phyloP scores from a whole-genome alignment of 2,888 invertebrate genomes.

The Tromatobia lineatoria region DNA sequence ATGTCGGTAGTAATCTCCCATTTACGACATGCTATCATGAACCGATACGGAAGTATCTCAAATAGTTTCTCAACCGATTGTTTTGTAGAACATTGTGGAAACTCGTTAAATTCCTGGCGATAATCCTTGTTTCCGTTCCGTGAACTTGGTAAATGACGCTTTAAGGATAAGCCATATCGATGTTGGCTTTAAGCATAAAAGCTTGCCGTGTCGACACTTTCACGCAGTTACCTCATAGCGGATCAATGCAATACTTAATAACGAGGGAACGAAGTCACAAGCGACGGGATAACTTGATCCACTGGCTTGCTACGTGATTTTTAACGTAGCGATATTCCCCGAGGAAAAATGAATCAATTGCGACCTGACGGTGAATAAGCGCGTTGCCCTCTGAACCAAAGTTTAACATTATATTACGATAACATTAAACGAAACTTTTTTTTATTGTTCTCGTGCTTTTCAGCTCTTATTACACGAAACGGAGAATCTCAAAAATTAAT shows the following conservation, averaged over 20 bases:
- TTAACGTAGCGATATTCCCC: slow-evolving; percentile 17
- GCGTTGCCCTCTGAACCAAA: not conserved
- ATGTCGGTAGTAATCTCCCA: too few species aligned
- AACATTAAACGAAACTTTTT: not conserved
- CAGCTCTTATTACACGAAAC: not conserved
- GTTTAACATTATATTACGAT: slow-evolving; percentile 16
- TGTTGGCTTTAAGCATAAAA: not conserved
- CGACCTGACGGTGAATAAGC: not conserved
- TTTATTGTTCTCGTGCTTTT: not conserved
- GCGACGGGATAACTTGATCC: slow-evolving; percentile 41
- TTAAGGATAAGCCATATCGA: slow-evolving; percentile 15
- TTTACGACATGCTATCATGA: not conserved
- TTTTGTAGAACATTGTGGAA: not conserved
- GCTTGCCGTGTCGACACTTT: not conserved
- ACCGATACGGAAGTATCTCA: not conserved
- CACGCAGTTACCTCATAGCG: slow-evolving; percentile 3
- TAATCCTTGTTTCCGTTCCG: slow-evolving; percentile 4
- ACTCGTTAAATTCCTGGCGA: not conserved
- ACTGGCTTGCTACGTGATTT: slow-evolving; percentile 35
- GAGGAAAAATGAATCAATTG: slow-evolving; percentile 37
- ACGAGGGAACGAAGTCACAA: slow-evolving; percentile 29
- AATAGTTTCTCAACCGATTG: not conserved
- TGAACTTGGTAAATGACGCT: not conserved
- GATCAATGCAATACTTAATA: slow-evolving; percentile 49
- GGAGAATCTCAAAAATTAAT: not conserved